Evolutionary conservation across 2,797 vertebrate species (phyloP).

Genomic region (Prunella strophiata): DNA sequence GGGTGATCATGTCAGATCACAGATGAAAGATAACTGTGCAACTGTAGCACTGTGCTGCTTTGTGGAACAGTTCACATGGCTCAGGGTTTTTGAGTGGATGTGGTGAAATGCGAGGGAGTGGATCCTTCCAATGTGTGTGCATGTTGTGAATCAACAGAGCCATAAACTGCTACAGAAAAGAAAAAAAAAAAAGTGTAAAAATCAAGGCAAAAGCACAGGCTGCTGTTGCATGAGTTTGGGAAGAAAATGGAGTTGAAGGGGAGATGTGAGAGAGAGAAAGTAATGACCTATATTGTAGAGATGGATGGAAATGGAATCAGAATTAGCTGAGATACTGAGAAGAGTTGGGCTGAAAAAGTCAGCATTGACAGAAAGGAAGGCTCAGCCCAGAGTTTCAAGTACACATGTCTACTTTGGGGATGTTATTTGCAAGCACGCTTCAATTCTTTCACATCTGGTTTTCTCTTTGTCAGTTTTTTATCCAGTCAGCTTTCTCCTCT

Average conservation of each 20-base stretch:
- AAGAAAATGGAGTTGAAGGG: background rate
- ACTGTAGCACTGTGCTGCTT: background rate
- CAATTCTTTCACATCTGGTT: background rate
- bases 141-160: background rate
- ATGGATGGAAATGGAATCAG: background rate
- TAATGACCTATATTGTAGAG: accelerated
- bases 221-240: background rate
- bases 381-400: background rate
- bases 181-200: background rate
- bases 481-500: background rate
- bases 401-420: background rate
- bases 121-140: background rate
- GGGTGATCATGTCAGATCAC: background rate
- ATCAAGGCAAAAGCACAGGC: background rate
- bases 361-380: background rate
- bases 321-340: background rate
- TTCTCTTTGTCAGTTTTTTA: constrained; percentile 8
- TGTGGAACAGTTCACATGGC: background rate
- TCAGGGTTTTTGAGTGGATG: background rate
- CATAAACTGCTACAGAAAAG: background rate
- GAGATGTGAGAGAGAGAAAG: background rate
- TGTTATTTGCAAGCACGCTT: background rate
- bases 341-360: background rate
- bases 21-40: background rate
- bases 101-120: background rate